phyloP scores from a whole-genome alignment of 2,888 invertebrate genomes.

The Xiphydria camelus region DNA sequence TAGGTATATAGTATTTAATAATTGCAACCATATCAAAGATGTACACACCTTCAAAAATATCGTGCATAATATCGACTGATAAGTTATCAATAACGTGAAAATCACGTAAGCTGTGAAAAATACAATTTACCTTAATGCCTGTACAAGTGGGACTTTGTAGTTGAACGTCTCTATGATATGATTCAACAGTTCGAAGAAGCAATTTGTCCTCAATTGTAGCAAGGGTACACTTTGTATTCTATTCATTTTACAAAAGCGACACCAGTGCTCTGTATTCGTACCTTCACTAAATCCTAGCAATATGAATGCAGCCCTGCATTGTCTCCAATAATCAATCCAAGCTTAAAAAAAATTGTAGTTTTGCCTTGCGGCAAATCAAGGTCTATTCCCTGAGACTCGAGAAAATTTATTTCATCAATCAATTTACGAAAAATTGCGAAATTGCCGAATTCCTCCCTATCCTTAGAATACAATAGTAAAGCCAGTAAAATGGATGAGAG shows the following conservation, averaged over 20 bases:
- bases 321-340: conserved; percentile 20
- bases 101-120: conserved; percentile 10
- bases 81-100: conserved; percentile 15
- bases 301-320: conserved; percentile 21
- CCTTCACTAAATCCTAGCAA: conserved; percentile 22
- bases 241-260: conserved; percentile 21
- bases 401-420: conserved; percentile 18
- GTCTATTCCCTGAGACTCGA: conserved; percentile 15
- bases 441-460: conserved; percentile 15
- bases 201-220: conserved; percentile 8
- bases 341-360: conserved; percentile 14
- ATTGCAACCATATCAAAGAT: conserved; percentile 7
- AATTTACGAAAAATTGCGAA: conserved; percentile 10
- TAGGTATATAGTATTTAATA: conserved; percentile 6
- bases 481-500: conserved; percentile 15
- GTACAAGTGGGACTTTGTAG: conserved; percentile 9
- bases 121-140: conserved; percentile 16
- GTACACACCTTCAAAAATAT: conserved; percentile 16
- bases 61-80: conserved; percentile 17
- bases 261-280: conserved; percentile 17
- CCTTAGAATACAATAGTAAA: conserved; percentile 18
- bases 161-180: conserved; percentile 9
- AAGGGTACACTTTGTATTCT: conserved; percentile 12
- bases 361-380: conserved; percentile 9
- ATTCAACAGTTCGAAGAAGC: conserved; percentile 5